Evolutionary conservation across 2,113 vertebrate genomes (phyloP), one percentile per base, ranked within the genome.

Genomic region (Pachyramphus minor): DNA sequence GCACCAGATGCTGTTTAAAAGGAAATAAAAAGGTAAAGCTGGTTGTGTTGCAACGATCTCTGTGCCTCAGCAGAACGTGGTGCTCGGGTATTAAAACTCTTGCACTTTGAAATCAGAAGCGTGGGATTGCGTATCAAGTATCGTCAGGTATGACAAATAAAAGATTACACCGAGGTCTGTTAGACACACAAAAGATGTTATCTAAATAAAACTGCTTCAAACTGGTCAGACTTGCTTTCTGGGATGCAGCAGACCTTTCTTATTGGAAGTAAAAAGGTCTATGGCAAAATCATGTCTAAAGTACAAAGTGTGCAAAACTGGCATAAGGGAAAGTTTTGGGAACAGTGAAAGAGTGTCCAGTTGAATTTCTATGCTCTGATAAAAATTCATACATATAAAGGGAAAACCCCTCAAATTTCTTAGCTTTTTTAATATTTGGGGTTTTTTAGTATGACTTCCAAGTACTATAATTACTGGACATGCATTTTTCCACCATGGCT

Each of bases 201-300:
- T 97, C 96, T 90, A 67, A 87, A 89, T 63, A 86, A 93, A 93
- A 78, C 81, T 89, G 19, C 71, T 49, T 72, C 37, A 77, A 97
- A 96, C 96, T 95, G 88, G 95, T 96, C 45, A 3, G 84, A 91
- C 97, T 94, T 58, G 97, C 88, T 93, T 88, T 67, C 56, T 7
- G 1, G 37, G 67, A 42, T 63, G 83, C 41, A 49, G 41, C 41
- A 78, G 66, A 45, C 22, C 67, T n/a, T 68, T 50, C 71, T 69
- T 84, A 30, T 8, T 35, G 1, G 28, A 12, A 67, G 23, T 52
- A 7, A 79, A 83, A 76, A 71, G 25, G 22, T 63, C 41, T 93
- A 55, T 44, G 47, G 77, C 47, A 72, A 87, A 87, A 75, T 50
- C 2, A 3, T 73, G 35, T 86, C 5, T 1, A 13, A 13, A 42